Conservation (phyloP, 2,888 invertebrate species). For the Scrobipalpa atriplicella region DNA sequence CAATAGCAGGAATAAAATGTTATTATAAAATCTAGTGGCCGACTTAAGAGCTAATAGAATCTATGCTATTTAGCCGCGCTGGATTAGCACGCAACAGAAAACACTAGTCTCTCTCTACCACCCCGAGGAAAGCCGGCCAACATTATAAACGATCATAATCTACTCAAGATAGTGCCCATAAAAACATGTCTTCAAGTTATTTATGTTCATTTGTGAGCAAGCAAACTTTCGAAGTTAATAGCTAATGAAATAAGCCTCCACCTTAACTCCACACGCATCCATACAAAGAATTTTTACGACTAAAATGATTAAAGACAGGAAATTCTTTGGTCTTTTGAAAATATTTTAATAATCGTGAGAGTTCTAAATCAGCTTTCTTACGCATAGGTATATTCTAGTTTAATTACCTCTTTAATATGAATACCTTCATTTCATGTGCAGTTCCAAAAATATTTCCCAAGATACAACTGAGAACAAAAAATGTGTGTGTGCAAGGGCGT, state of each 20-base stretch:
- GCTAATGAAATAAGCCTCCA: neutral
- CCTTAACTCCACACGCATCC: neutral
- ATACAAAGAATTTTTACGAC: slow-evolving; percentile 2
- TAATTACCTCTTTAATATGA: slow-evolving; percentile 1
- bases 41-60: neutral
- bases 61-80: neutral
- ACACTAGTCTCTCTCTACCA: neutral
- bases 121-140: slow-evolving; percentile 40
- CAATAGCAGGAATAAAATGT: neutral
- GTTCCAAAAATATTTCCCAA: neutral
- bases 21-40: neutral
- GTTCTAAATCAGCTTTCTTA: neutral
- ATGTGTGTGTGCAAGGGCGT: slow-evolving; percentile 9
- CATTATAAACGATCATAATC: slow-evolving; percentile 28
- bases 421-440: neutral
- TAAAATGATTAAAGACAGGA: neutral
- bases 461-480: slow-evolving; percentile 8
- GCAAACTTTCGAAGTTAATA: slow-evolving; percentile 4
- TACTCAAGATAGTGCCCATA: slow-evolving; percentile 25
- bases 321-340: neutral
- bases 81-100: slow-evolving; percentile 1
- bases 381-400: neutral
- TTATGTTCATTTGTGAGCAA: slow-evolving; percentile 14
- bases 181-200: slow-evolving; percentile 22
- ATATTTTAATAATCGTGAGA: slow-evolving; percentile 17